Conservation (phyloP, 2,113 vertebrate genomes). For the Panthera tigris region DNA sequence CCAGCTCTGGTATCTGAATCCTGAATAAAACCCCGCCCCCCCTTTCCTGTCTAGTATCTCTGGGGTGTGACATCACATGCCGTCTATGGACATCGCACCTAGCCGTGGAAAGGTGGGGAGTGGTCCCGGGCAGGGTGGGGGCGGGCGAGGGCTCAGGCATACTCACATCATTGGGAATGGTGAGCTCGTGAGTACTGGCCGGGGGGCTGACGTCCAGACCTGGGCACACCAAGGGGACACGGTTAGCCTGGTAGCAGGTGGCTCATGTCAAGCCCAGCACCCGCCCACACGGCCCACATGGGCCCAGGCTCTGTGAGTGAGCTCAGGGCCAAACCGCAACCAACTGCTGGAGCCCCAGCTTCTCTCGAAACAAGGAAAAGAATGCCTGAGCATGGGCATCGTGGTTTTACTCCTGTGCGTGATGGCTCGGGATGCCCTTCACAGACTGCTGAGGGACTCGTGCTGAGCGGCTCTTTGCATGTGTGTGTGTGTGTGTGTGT, state of each 20-base stretch:
- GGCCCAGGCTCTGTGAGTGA: neutral
- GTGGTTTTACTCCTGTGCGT: rapidly evolving
- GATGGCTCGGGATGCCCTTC: neutral
- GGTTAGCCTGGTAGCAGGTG: constrained; percentile 68
- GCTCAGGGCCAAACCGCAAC: neutral
- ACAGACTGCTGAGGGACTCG: neutral
- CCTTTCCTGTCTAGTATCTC: neutral
- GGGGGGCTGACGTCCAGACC: constrained; percentile 97
- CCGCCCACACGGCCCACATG: neutral
- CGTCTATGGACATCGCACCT: neutral
- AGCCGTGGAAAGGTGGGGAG: neutral
- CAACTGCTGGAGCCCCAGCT: neutral
- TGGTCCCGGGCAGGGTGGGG: too few species aligned
- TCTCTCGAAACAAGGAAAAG: neutral
- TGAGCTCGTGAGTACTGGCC: constrained; percentile 99
- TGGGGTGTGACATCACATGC: neutral
- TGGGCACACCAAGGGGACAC: constrained; percentile 84
- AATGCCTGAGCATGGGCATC: neutral
- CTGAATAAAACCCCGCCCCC: neutral
- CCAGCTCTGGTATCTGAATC: neutral
- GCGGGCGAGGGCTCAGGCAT: constrained; percentile 12
- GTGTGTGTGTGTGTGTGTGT: too few species aligned
- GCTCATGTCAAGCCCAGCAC: rapidly evolving
- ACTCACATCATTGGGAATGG: constrained; percentile 99
- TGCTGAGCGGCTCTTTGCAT: too few species aligned